Evolutionary conservation across 2,113 vertebrate species (phyloP), one percentile per base, ranked within the genome.

Genomic region (Perca flavescens): DNA sequence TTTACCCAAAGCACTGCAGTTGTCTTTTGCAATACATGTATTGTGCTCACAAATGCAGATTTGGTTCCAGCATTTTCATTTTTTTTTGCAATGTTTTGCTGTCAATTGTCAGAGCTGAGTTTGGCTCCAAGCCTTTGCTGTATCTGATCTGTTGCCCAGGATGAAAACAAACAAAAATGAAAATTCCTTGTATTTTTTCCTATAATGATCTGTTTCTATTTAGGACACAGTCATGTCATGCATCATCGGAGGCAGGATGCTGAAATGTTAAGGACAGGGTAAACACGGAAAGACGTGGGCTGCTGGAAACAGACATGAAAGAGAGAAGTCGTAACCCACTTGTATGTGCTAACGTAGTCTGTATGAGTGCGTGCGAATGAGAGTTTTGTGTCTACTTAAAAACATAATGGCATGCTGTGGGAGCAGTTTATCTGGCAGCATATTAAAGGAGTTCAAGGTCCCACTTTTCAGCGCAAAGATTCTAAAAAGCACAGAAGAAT

Each of bases 211-310:
- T 54, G 31, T 63, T 85, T 92, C 80, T 88, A 69, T 85, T 87
- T 70, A 77, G 85, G 89, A 90, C 58, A 72, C 76, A 83, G 74
- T 11, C 52, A 11, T 56, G 72, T 86, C 63, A 54, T 70, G 82
- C 86, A 58, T 87, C 88, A 79, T 67, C 73, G 82, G 86, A 80
- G 67, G 73, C 78, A 65, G 74, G 87, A 66, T 69, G 88, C 83
- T 83, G 88, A 84, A 90, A 92, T 90, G 90, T 92, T 93, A 94
- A 94, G 93, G 89, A 93, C 68, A 49, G 74, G 77, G 69, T 74
- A 79, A 78, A 77, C 83, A 46, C 12, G 28, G 43, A 34, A 12
- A 43, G 50, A 76, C 49, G 74, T 64, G 75, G 71, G 69, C 65
- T 77, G 81, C 91, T 86, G 86, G 89, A 86, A 89, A 80, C 56